Evolutionary conservation across 2,888 invertebrate genomes (phyloP).

Genomic region (Temnothorax rugatulus): DNA sequence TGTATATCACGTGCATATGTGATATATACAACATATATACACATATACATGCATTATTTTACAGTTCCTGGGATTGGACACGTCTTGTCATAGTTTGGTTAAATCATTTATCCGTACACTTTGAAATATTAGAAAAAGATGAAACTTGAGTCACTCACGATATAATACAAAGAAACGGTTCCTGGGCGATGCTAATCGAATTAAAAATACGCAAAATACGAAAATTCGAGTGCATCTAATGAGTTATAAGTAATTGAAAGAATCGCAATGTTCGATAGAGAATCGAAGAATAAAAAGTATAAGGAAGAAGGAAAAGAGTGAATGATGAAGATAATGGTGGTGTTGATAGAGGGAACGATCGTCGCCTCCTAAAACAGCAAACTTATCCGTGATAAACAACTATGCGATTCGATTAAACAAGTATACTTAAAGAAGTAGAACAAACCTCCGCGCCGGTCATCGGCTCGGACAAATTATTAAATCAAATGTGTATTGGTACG

Average conservation of each 20-base stretch:
- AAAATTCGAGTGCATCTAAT: slow-evolving; percentile 61
- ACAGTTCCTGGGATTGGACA: neutral
- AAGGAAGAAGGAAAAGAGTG: neutral
- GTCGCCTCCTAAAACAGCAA: slow-evolving; percentile 39
- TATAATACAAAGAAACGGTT: slow-evolving; percentile 53
- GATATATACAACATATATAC: neutral
- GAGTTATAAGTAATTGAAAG: slow-evolving; percentile 59
- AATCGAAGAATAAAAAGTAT: neutral
- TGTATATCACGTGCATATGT: neutral
- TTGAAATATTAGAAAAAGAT: neutral
- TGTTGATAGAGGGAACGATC: neutral
- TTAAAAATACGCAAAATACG: slow-evolving; percentile 58
- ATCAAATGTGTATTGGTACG: slow-evolving; percentile 94
- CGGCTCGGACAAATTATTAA: slow-evolving; percentile 73
- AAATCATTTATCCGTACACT: neutral
- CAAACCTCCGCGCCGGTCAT: slow-evolving; percentile 61
- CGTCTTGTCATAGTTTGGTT: neutral
- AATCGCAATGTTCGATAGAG: neutral
- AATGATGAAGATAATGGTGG: neutral
- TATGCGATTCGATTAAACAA: slow-evolving; percentile 67
- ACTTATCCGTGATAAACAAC: slow-evolving; percentile 64
- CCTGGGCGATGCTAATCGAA: neutral
- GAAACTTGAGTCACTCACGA: neutral
- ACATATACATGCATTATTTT: neutral
- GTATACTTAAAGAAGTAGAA: slow-evolving; percentile 69